Evolutionary conservation across 1,140 invertebrate species (phyloP).

Genomic region (Rhopalosiphum padi): DNA sequence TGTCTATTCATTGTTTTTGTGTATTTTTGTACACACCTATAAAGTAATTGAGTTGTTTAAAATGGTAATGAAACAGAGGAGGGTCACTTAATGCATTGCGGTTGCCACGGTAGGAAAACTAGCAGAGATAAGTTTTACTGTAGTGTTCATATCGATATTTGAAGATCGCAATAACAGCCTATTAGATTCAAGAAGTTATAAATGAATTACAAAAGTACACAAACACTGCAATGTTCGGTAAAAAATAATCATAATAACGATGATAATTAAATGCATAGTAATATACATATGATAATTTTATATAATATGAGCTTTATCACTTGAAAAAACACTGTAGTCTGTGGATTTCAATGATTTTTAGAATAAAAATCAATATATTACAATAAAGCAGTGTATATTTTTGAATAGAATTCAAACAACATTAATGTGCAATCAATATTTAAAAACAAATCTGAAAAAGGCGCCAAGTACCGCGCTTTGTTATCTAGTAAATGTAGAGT

Average conservation of each 20-base stretch:
- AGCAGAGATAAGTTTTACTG: background rate
- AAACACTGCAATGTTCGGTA: background rate
- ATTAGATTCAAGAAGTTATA: background rate
- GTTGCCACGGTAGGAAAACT: background rate
- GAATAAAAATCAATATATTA: too few relatives aligned
- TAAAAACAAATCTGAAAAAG: too few relatives aligned
- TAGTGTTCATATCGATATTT: background rate
- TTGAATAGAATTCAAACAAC: too few relatives aligned
- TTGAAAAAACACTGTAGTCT: background rate
- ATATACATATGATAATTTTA: background rate
- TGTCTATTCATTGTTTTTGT: constrained; percentile 23
- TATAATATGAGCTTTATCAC: background rate
- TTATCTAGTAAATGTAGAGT: too few relatives aligned
- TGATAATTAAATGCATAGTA: background rate
- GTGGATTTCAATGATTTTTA: too few relatives aligned
- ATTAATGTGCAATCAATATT: too few relatives aligned
- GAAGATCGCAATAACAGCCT: background rate
- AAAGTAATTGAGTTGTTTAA: constrained; percentile 14
- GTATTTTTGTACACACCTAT: background rate
- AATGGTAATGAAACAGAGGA: constrained; percentile 34
- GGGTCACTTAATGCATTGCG: background rate
- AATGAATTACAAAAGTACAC: background rate
- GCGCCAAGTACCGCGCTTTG: too few relatives aligned
- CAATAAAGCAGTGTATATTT: too few relatives aligned
- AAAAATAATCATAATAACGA: background rate